Evolutionary conservation across 23 tunicate genomes (phyloP).

Genomic region (Ciona savignyi): DNA sequence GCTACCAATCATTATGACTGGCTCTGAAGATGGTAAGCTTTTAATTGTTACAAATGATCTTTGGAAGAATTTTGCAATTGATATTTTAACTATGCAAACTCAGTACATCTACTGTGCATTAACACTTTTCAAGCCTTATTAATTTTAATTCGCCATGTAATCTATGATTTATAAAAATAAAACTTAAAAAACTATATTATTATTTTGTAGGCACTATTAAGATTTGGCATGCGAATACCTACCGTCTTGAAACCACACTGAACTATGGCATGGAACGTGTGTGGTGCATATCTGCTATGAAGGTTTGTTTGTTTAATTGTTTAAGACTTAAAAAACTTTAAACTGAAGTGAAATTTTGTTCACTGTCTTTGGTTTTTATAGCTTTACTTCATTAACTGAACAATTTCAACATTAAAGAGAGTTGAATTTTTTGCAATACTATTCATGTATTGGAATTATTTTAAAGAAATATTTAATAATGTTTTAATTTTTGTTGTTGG

Average conservation of each 20-base stretch:
- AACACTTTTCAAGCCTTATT: too few species aligned
- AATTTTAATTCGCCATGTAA: background rate
- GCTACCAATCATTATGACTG: constrained; percentile 96
- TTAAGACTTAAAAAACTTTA: too few species aligned
- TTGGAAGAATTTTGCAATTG: background rate
- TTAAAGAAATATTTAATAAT: too few species aligned
- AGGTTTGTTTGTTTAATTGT: too few species aligned
- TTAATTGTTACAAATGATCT: background rate
- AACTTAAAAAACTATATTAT: background rate
- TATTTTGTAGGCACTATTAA: constrained; percentile 53
- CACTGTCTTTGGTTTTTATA: too few species aligned
- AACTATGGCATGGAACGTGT: constrained; percentile 95
- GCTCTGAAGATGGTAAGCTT: constrained; percentile 95
- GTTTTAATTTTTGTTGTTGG: too few species aligned
- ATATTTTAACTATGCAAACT: background rate
- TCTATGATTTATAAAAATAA: background rate
- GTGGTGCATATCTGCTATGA: constrained; percentile 89
- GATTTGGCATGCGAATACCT: constrained; percentile 98
- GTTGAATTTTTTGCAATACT: too few species aligned
- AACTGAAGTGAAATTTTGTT: too few species aligned
- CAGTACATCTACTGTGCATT: too few species aligned
- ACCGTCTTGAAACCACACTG: constrained; percentile 84
- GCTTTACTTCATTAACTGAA: too few species aligned
- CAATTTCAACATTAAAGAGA: too few species aligned
- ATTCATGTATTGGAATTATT: too few species aligned